phyloP scores from a whole-genome alignment of 2,113 vertebrate genomes.

The Rhipidura dahli region DNA sequence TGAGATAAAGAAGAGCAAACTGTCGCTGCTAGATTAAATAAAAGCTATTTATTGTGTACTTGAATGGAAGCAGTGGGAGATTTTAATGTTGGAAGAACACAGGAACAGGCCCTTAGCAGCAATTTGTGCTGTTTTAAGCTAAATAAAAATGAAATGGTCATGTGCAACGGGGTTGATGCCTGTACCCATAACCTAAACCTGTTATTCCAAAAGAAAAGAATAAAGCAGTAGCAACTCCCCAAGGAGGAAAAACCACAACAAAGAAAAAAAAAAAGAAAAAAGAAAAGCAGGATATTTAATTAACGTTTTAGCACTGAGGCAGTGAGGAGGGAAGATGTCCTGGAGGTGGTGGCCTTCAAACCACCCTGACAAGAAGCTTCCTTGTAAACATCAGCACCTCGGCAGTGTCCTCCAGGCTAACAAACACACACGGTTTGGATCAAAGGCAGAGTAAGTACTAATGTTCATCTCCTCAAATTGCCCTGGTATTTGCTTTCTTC shows the following conservation, averaged over 20 bases:
- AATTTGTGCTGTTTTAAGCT: not conserved
- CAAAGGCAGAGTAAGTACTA: not conserved
- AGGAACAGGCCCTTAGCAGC: not conserved
- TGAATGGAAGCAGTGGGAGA: not conserved
- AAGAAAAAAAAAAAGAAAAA: accelerated
- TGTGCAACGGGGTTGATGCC: not conserved
- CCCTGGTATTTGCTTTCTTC: not conserved
- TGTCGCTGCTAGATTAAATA: not conserved
- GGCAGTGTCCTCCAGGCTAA: not conserved
- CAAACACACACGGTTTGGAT: not conserved
- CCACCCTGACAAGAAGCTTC: not conserved
- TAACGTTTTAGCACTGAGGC: not conserved
- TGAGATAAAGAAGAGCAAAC: not conserved
- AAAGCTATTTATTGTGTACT: not conserved
- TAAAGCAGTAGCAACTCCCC: not conserved
- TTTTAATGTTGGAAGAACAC: not conserved
- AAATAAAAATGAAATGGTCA: not conserved
- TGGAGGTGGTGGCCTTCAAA: not conserved
- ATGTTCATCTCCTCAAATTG: not conserved
- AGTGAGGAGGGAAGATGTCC: not conserved
- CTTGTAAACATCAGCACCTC: not conserved
- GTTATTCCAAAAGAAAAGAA: not conserved
- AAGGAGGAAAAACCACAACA: not conserved
- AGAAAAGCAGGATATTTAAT: not conserved
- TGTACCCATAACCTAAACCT: not conserved